Percentiles rank a stretch among this genome's conserved stretches.
These are phyloP conservation scores for Hololepta plana DNA, from an alignment of 2,888 invertebrate genomes.

Conservation along the genomic window DNA sequence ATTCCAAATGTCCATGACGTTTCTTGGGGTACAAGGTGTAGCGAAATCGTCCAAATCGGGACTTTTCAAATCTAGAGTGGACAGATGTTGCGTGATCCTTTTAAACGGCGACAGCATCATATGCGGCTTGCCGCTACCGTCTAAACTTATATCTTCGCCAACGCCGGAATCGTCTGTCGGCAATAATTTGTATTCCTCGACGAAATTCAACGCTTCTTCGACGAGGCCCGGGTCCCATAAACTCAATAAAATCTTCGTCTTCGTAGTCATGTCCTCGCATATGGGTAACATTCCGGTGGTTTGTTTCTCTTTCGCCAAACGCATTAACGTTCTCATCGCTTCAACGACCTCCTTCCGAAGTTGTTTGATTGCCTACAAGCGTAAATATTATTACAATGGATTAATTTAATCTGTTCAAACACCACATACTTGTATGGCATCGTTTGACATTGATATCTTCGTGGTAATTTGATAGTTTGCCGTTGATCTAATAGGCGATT, in stretches of 20 bases:
- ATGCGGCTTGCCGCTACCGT: slow-evolving; percentile 16
- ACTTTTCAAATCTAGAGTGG: slow-evolving; percentile 47
- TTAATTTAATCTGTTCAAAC: too few species aligned
- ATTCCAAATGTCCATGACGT: slow-evolving; percentile 41
- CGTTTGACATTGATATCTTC: slow-evolving; percentile 65
- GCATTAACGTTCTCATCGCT: slow-evolving; percentile 56
- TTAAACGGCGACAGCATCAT: slow-evolving; percentile 47
- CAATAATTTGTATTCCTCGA: slow-evolving; percentile 56
- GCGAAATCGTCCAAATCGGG: slow-evolving; percentile 57
- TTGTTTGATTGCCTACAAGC: slow-evolving; percentile 44
- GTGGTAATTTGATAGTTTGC: slow-evolving; percentile 47
- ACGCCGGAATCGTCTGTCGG: slow-evolving; percentile 23
- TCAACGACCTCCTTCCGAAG: slow-evolving; percentile 58
- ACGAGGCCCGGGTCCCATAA: slow-evolving; percentile 76
- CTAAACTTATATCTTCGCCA: slow-evolving; percentile 21
- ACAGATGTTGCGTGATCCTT: slow-evolving; percentile 59
- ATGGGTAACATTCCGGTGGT: slow-evolving; percentile 56
- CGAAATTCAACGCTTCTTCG: slow-evolving; percentile 67
- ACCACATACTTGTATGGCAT: slow-evolving; percentile 43
- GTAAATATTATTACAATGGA: too few species aligned
- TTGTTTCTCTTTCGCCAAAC: slow-evolving; percentile 54
- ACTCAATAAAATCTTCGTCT: slow-evolving; percentile 60
- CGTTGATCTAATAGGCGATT: slow-evolving; percentile 41
- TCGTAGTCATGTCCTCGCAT: slow-evolving; percentile 59
- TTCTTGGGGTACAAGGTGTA: slow-evolving; percentile 44